A percentile compares a stretch with the other conserved stretches of the same genome.
These are phyloP conservation scores for Boleophthalmus pectinirostris DNA, from an alignment of 2,113 vertebrate genomes.

Conservation along the genomic window DNA sequence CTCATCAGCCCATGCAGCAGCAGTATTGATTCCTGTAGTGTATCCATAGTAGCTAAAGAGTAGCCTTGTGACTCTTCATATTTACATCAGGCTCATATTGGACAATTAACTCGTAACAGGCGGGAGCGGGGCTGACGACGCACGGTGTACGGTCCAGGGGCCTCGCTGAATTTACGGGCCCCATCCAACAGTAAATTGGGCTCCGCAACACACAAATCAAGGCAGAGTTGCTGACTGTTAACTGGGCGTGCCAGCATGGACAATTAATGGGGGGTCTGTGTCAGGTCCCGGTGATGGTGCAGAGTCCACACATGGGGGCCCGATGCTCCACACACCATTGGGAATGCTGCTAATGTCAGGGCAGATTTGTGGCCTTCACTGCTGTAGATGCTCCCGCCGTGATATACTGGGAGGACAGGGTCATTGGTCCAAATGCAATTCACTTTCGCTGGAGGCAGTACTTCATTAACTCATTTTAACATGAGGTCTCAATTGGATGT, in stretches of 20 bases:
- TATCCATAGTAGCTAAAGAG: neutral
- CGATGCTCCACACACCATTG: constrained; percentile 63
- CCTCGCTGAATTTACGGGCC: constrained; percentile 59
- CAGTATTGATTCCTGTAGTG: constrained; percentile 17
- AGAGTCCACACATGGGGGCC: constrained; percentile 47
- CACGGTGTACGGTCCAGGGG: constrained; percentile 26
- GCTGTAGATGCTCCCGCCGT: constrained; percentile 45
- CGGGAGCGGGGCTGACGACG: constrained; percentile 20
- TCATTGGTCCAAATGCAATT: constrained; percentile 61
- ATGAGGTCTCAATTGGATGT: constrained; percentile 48
- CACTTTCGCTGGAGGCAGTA: constrained; percentile 21
- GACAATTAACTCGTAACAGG: constrained; percentile 52
- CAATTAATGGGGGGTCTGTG: constrained; percentile 72
- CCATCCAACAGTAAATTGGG: constrained; percentile 51
- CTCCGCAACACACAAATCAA: constrained; percentile 73
- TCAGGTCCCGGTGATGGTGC: constrained; percentile 61
- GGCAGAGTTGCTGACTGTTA: constrained; percentile 76
- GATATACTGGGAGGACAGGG: constrained; percentile 65
- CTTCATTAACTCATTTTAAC: constrained; percentile 38
- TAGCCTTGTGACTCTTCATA: constrained; percentile 17
- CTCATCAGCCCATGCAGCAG: constrained; percentile 11
- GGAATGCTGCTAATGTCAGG: constrained; percentile 67
- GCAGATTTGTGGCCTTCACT: constrained; percentile 61
- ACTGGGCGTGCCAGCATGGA: constrained; percentile 57
- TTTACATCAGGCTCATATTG: constrained; percentile 45